Percentiles rank a stretch among this genome's conserved stretches.
phyloP scores from a whole-genome alignment of 1,140 invertebrate genomes.

The Neuroterus valhalla region DNA sequence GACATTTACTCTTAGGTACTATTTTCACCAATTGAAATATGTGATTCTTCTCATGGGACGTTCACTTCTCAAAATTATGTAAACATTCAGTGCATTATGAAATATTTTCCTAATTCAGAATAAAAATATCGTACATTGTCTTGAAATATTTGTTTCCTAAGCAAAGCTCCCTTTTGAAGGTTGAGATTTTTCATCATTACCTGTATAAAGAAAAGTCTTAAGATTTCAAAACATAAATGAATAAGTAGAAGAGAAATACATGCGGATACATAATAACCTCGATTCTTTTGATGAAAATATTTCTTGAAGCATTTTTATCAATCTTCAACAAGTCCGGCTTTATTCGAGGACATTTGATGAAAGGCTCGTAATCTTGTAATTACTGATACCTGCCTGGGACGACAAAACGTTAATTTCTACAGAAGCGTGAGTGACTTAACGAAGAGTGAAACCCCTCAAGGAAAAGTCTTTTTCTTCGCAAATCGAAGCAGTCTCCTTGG shows the following conservation, averaged over 20 bases:
- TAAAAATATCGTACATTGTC: too few relatives aligned
- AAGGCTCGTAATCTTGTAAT: constrained; percentile 10
- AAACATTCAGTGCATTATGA: too few relatives aligned
- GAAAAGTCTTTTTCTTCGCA: constrained; percentile 21
- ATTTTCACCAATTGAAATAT: too few relatives aligned
- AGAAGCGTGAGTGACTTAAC: constrained; percentile 1
- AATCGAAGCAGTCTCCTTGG: constrained; percentile 41
- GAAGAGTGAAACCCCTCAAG: constrained; percentile 3
- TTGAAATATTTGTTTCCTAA: too few relatives aligned
- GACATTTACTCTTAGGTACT: too few relatives aligned
- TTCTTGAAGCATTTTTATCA: background rate
- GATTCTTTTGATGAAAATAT: background rate
- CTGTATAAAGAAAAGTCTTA: too few relatives aligned
- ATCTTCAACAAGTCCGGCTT: background rate
- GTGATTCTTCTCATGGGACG: too few relatives aligned
- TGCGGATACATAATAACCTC: background rate
- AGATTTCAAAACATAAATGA: too few relatives aligned
- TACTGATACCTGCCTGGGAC: background rate
- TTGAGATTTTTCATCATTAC: too few relatives aligned
- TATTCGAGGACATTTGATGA: background rate
- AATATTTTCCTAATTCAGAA: too few relatives aligned
- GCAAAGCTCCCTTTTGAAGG: too few relatives aligned
- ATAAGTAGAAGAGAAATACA: background rate
- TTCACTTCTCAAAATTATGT: too few relatives aligned
- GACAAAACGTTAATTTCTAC: background rate